Evolutionary conservation across 2,888 invertebrate species (phyloP), one percentile per base, ranked within the genome.

Genomic region (Acrobeloides nanus): DNA sequence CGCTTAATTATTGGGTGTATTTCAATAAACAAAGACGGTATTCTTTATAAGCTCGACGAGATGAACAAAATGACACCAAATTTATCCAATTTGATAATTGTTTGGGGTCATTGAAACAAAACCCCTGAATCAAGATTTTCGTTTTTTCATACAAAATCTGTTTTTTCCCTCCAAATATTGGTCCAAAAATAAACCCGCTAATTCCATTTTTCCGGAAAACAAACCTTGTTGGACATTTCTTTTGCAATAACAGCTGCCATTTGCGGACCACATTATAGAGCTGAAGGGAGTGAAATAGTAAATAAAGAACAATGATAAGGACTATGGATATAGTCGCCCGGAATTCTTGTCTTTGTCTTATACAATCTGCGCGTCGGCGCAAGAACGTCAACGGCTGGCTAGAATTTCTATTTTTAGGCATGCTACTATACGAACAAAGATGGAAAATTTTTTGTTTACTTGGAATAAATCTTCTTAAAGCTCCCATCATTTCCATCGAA

Each of bases 281-380:
- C 37, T 66, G 64, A 23, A 68, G 52, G 1, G 66, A 62, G 46
- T 71, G 71, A 33, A 71, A 63, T n/a, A 61, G 46, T 27, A 71
- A 55, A 45, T 72, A 68, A 42, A 71, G 54, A n/a, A 68, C 38
- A 41, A 71, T 72, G 40, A 71, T 71, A 20, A 67, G 46, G 5
- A 70, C 60, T 18, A 71, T 71, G 3, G 64, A 67, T 38, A 72
- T 51, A 4, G 65, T 63, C 18, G 66, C 65, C 10, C 63, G 54
- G 12, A 62, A 50, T 34, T 72, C 70, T 53, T 70, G 68, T 39
- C 65, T 66, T 38, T 64, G 64, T 18, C 66, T 57, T 38, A 61
- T 41, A 12, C 59, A 44, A 29, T 69, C 66, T 2, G 66, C 59
- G 10, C 60, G 37, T 20, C 49, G 34, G 24, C 56, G 47, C 10